Evolutionary conservation across 2,888 invertebrate species (phyloP).

Genomic region (Thereva unica): DNA sequence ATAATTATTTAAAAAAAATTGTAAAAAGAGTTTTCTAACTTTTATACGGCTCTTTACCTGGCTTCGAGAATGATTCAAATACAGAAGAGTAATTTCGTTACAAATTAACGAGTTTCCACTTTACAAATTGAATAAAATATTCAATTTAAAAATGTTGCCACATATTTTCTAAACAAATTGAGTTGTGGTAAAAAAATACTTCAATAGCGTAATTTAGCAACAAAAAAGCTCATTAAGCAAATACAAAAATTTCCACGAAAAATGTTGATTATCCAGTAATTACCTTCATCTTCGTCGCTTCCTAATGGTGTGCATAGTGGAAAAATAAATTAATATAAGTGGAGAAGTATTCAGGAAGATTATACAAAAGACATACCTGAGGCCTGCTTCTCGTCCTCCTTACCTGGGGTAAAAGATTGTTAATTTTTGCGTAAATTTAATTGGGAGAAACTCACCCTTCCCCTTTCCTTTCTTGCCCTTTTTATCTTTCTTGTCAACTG

Average conservation of each 20-base stretch:
- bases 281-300: constrained; percentile 56
- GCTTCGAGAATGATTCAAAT: too few relatives aligned
- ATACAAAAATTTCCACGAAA: neutral
- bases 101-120: too few relatives aligned
- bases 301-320: constrained; percentile 45
- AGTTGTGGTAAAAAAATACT: too few relatives aligned
- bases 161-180: too few relatives aligned
- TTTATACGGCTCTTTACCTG: too few relatives aligned
- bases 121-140: too few relatives aligned
- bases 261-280: constrained; percentile 46
- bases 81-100: too few relatives aligned
- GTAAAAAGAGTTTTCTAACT: too few relatives aligned
- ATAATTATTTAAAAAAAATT: too few relatives aligned
- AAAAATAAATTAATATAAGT: neutral
- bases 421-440: neutral
- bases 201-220: too few relatives aligned
- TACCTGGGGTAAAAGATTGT: constrained; percentile 36
- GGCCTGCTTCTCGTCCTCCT: constrained; percentile 45
- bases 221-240: neutral
- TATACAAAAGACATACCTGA: constrained; percentile 41
- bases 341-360: constrained; percentile 43
- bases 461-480: constrained; percentile 49
- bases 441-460: constrained; percentile 47
- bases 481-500: constrained; percentile 51
- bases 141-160: too few relatives aligned